Evolutionary conservation across 2,113 vertebrate species (phyloP), one percentile per base, ranked within the genome.

Genomic region (Ovis canadensis): DNA sequence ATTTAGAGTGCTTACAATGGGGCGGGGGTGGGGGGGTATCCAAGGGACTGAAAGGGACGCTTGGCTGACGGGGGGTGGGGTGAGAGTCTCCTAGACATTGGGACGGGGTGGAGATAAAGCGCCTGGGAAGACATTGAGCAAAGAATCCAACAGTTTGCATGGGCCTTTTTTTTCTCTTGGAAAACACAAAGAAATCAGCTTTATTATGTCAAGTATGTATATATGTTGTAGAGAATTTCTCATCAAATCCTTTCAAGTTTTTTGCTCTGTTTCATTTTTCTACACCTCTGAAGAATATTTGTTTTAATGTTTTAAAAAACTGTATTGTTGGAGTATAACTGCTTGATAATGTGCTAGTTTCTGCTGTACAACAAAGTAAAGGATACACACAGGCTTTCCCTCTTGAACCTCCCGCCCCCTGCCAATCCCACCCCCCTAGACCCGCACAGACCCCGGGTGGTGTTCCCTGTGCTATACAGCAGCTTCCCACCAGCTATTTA

Each of bases 371-470:
- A 19, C 33, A n/a, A 64, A n/a, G 62, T 1, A 17, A 19, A 67
- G 62, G 33, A 67, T 4, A n/a, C 33, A n/a, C n/a, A 17, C n/a
- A n/a, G 19, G 33, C 64, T 67, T 1, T 23, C 67, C n/a, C n/a
- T 71, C 67, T 12, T 23, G n/a, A 71, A 3, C 10, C 67, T 12
- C 67, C 19, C 19, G 40, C 19, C 67, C 64, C 19, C 67, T 67
- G 64, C 64, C 64, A 19, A 23, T 16, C 19, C 67, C n/a, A 40
- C n/a, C 67, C 62, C 64, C n/a, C 67, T 23, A 40, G n/a, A 7
- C 23, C n/a, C 1, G 36, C n/a, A 21, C 0, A 23, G 64, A 23
- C 67, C 3, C 64, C 0, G 0, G 67, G n/a, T n/a, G 23, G n/a
- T 3, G 19, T 10, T 40, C 67, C 67, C n/a, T 3, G 67, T 10